phyloP scores from a whole-genome alignment of 2,797 vertebrate genomes.

The Gallirallus australis region DNA sequence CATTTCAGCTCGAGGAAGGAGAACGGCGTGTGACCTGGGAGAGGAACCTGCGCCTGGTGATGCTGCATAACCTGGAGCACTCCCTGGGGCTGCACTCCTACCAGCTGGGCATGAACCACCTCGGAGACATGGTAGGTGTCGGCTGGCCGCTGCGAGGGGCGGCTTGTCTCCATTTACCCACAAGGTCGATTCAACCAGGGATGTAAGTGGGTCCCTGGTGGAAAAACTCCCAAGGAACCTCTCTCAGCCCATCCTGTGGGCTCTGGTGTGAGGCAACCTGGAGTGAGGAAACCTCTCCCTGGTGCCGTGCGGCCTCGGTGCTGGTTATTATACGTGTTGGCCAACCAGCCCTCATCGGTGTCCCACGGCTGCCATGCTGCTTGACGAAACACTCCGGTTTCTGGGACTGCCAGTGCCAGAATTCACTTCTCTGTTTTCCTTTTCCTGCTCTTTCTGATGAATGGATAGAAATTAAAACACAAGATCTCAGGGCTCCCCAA shows the following conservation, averaged over 20 bases:
- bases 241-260: neutral
- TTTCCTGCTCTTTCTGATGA: neutral
- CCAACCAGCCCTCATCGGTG: rapidly evolving
- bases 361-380: rapidly evolving
- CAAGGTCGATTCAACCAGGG: rapidly evolving
- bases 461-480: rapidly evolving
- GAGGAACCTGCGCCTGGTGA: slow-evolving; percentile 86
- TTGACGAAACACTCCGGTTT: rapidly evolving
- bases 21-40: slow-evolving; percentile 87
- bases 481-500: neutral
- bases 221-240: rapidly evolving
- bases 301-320: rapidly evolving
- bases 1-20: slow-evolving; percentile 81
- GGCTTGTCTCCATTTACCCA: neutral
- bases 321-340: neutral
- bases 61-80: slow-evolving; percentile 89
- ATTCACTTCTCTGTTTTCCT: neutral
- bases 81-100: slow-evolving; percentile 91
- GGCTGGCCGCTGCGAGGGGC: too few species aligned
- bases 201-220: rapidly evolving
- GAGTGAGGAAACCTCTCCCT: neutral
- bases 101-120: slow-evolving; percentile 88
- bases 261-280: neutral
- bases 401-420: neutral
- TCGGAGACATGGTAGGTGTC: slow-evolving; percentile 17